phyloP scores from a whole-genome alignment of 2,113 vertebrate genomes.

The Passerina amoena region DNA sequence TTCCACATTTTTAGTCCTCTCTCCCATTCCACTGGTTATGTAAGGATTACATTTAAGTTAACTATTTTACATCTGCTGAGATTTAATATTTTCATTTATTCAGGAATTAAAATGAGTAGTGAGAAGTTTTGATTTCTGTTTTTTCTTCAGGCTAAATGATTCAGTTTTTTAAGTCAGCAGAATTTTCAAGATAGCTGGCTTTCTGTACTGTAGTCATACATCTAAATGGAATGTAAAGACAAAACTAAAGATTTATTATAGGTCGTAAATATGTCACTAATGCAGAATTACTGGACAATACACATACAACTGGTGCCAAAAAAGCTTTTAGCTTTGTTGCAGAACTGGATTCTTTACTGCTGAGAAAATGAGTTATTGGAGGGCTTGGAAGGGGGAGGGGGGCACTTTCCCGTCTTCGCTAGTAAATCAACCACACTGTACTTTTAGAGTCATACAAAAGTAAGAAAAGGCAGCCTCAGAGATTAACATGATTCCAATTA shows the following conservation, averaged over 20 bases:
- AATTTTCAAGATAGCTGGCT: constrained; percentile 71
- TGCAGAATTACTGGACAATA: constrained; percentile 85
- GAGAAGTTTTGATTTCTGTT: constrained; percentile 67
- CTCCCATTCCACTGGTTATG: background rate
- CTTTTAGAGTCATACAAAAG: constrained; percentile 73
- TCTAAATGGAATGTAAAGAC: constrained; percentile 82
- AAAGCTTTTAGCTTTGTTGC: constrained; percentile 89
- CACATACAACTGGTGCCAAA: constrained; percentile 81
- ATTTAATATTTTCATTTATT: constrained; percentile 69
- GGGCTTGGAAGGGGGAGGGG: constrained; percentile 69
- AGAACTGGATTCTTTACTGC: constrained; percentile 84
- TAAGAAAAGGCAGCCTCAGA: constrained; percentile 60
- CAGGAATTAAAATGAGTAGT: constrained; percentile 60
- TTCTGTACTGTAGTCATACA: constrained; percentile 70
- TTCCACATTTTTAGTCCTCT: background rate
- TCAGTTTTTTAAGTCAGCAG: constrained; percentile 78
- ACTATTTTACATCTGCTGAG: constrained; percentile 32
- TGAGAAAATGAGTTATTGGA: constrained; percentile 87
- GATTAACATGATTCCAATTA: constrained; percentile 75
- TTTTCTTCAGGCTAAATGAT: constrained; percentile 69
- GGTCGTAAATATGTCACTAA: constrained; percentile 84
- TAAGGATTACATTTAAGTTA: constrained; percentile 4
- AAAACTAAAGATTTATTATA: constrained; percentile 80
- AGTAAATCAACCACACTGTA: constrained; percentile 80
- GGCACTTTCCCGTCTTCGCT: constrained; percentile 71